Conservation (phyloP, 2,888 invertebrate species). For the Noctua janthina region DNA sequence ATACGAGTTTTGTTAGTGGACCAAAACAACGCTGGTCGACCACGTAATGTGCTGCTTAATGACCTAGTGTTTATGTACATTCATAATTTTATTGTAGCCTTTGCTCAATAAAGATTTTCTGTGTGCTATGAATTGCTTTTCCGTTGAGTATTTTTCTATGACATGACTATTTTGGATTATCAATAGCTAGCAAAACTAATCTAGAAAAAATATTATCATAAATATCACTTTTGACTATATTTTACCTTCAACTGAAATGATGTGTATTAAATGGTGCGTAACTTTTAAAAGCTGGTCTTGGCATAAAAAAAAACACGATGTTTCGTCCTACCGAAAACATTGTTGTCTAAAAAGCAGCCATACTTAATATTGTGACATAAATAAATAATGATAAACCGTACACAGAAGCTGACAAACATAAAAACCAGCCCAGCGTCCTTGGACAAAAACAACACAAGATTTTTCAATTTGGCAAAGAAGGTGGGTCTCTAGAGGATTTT, state of each 20-base stretch:
- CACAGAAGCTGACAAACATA: constrained; percentile 42
- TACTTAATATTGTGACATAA: constrained; percentile 33
- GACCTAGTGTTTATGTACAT: constrained; percentile 71
- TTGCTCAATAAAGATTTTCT: constrained; percentile 13
- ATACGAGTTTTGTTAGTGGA: constrained; percentile 77
- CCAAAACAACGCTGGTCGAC: constrained; percentile 67
- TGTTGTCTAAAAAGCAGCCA: constrained; percentile 3
- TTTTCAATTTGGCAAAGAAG: constrained; percentile 71
- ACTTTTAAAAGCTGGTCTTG: neutral
- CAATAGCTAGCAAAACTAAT: neutral
- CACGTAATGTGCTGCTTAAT: constrained; percentile 77
- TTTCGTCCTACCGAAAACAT: neutral
- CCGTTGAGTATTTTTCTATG: no score
- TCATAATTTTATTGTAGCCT: constrained; percentile 55
- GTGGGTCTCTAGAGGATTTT: constrained; percentile 56
- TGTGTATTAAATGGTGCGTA: neutral
- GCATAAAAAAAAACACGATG: neutral
- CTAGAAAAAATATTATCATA: neutral
- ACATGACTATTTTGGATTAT: no score
- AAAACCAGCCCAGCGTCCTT: constrained; percentile 40
- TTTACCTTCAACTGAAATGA: neutral
- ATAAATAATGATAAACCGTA: constrained; percentile 47
- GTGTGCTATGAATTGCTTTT: no score
- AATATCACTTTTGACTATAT: neutral
- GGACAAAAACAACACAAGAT: constrained; percentile 62